Conservation (phyloP, 1,140 invertebrate species). For the Ceratina australensis region DNA sequence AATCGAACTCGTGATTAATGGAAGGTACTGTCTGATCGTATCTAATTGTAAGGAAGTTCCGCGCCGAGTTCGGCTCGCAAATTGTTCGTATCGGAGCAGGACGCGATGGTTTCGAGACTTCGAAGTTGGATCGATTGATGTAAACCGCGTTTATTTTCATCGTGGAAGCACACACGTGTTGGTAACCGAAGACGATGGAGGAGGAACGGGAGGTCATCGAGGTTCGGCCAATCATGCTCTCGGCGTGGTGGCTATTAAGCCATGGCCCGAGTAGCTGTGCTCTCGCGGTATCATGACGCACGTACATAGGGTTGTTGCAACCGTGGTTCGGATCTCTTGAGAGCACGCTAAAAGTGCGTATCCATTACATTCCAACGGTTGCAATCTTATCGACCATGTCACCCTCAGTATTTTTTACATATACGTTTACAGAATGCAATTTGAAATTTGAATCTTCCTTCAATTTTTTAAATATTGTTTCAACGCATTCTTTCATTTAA, state of each 20-base stretch:
- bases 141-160: slow-evolving; percentile 25
- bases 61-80: not conserved
- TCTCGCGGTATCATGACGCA: too few species aligned
- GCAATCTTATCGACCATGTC: too few species aligned
- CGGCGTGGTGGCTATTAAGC: slow-evolving; percentile 46
- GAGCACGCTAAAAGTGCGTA: too few species aligned
- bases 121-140: slow-evolving; percentile 6
- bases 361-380: too few species aligned
- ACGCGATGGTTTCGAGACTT: not conserved
- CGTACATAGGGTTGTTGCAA: too few species aligned
- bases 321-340: too few species aligned
- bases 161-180: not conserved
- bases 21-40: not conserved
- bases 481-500: too few species aligned
- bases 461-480: too few species aligned
- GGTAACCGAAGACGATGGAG: slow-evolving; percentile 32
- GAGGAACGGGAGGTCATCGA: slow-evolving; percentile 23
- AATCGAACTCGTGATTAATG: not conserved
- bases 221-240: slow-evolving; percentile 50
- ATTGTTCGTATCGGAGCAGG: slow-evolving; percentile 1
- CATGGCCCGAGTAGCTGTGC: slow-evolving; percentile 6
- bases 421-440: too few species aligned
- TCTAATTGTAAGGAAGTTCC: not conserved
- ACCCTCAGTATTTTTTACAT: too few species aligned
- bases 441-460: too few species aligned